A percentile compares a stretch with the other conserved stretches of the same genome.
Conservation (phyloP, 2,888 invertebrate species). For the Heteropelma amictum region DNA sequence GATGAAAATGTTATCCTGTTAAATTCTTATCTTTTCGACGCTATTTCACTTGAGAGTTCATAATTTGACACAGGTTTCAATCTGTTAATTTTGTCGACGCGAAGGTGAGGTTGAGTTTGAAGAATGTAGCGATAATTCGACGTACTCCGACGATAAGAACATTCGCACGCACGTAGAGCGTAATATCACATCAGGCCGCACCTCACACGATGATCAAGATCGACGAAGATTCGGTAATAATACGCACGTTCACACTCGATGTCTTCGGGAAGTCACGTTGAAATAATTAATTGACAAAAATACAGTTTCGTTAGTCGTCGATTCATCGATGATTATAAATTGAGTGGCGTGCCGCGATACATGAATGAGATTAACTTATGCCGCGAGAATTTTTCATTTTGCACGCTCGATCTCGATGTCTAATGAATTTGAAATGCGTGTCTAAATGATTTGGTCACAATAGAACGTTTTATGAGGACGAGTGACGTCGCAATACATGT, state of each 20-base stretch:
- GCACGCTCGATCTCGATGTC: conserved; percentile 42
- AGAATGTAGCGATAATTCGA: too few relatives aligned
- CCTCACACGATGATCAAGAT: conserved; percentile 17
- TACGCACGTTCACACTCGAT: conserved; percentile 25
- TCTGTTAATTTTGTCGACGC: too few relatives aligned
- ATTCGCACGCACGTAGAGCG: background rate
- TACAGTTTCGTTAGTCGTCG: conserved; percentile 51
- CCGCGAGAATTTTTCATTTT: conserved; percentile 12
- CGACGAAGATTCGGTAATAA: conserved; percentile 10
- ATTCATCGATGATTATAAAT: conserved; percentile 53
- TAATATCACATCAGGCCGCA: background rate
- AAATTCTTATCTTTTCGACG: too few relatives aligned
- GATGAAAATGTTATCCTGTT: too few relatives aligned
- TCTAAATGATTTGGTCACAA: conserved; percentile 58
- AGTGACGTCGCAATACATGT: background rate
- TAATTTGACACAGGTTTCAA: too few relatives aligned
- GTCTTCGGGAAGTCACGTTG: background rate
- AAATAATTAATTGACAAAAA: conserved; percentile 52
- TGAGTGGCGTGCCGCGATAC: conserved; percentile 26
- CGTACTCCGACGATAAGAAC: too few relatives aligned
- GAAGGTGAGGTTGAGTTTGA: too few relatives aligned
- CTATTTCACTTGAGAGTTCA: too few relatives aligned
- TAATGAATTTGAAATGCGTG: conserved; percentile 63
- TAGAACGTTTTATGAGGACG: conserved; percentile 13
- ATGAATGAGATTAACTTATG: conserved; percentile 40